phyloP scores from a whole-genome alignment of 2,797 vertebrate genomes.

The Acanthurus lineatus region DNA sequence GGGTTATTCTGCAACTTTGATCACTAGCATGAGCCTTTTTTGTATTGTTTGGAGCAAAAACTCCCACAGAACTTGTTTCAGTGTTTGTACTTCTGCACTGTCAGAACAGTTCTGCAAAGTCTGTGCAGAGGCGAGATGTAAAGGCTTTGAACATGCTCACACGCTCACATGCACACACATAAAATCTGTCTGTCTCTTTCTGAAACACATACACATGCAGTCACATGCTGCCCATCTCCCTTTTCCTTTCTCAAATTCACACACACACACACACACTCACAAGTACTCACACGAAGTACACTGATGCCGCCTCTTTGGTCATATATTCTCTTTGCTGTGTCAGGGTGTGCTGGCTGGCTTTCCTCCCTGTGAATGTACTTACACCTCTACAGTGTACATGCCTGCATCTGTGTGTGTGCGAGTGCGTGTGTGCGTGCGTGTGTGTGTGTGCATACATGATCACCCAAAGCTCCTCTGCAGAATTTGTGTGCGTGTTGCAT shows the following conservation, averaged over 20 bases:
- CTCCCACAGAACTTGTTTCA: constrained; percentile 63
- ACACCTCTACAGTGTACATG: not conserved
- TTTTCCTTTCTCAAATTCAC: constrained; percentile 57
- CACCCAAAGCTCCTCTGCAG: constrained; percentile 13
- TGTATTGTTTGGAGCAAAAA: constrained; percentile 65
- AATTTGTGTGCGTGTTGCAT: not conserved
- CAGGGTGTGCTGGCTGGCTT: constrained; percentile 51
- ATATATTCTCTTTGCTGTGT: constrained; percentile 77
- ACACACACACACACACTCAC: constrained; percentile 47
- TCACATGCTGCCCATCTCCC: constrained; percentile 63
- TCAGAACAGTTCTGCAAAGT: constrained; percentile 67
- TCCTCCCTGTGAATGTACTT: constrained; percentile 38
- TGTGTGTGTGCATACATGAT: constrained; percentile 9
- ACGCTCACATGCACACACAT: constrained; percentile 19
- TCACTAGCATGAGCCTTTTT: constrained; percentile 58
- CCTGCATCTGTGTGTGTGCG: not conserved
- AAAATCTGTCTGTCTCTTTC: constrained; percentile 46
- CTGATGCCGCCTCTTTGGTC: constrained; percentile 62
- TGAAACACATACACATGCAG: constrained; percentile 54
- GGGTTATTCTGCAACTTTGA: constrained; percentile 68
- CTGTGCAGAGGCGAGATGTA: constrained; percentile 55
- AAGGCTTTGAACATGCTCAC: constrained; percentile 59
- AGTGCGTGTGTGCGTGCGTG: not conserved
- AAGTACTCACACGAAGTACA: constrained; percentile 27
- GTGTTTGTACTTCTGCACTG: constrained; percentile 72